Conservation (phyloP, 2,113 vertebrate genomes). For the Meriones unguiculatus region DNA sequence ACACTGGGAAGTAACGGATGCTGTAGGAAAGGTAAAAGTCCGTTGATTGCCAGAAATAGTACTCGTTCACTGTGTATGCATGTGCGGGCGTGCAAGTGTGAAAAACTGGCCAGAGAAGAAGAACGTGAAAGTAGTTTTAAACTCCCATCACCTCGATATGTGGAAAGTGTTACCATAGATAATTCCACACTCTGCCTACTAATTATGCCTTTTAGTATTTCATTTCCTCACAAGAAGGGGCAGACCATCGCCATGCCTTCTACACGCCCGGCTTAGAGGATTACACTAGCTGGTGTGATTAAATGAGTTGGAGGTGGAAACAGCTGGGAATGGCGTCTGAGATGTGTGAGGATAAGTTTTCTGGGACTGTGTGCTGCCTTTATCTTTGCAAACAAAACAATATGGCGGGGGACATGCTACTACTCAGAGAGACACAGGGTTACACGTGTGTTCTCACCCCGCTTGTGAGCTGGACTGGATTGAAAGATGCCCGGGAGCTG, state of each 20-base stretch:
- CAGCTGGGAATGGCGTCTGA: not conserved
- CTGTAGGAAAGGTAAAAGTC: not conserved
- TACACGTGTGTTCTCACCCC: rapidly evolving
- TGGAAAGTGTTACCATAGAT: constrained; percentile 17
- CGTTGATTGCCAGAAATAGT: constrained; percentile 20
- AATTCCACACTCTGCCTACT: not conserved
- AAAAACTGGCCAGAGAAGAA: not conserved
- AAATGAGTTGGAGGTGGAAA: not conserved
- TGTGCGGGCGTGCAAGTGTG: not conserved
- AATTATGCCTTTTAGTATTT: constrained; percentile 43
- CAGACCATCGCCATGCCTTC: not conserved
- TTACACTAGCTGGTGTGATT: not conserved
- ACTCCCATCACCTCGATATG: not conserved
- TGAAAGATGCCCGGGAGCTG: not conserved
- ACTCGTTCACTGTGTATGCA: not conserved
- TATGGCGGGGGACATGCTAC: not conserved
- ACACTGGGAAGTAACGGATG: not conserved
- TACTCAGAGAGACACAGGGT: not conserved
- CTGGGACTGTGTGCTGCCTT: not conserved
- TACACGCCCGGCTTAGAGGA: not conserved
- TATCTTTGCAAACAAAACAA: not conserved
- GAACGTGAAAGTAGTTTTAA: constrained; percentile 37
- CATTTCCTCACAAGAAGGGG: not conserved
- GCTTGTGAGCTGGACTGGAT: not conserved
- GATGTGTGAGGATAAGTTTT: not conserved